A percentile compares a stretch with the other conserved stretches of the same genome.
Evolutionary conservation across 2,113 vertebrate genomes (phyloP).

Genomic region (Gobius niger): DNA sequence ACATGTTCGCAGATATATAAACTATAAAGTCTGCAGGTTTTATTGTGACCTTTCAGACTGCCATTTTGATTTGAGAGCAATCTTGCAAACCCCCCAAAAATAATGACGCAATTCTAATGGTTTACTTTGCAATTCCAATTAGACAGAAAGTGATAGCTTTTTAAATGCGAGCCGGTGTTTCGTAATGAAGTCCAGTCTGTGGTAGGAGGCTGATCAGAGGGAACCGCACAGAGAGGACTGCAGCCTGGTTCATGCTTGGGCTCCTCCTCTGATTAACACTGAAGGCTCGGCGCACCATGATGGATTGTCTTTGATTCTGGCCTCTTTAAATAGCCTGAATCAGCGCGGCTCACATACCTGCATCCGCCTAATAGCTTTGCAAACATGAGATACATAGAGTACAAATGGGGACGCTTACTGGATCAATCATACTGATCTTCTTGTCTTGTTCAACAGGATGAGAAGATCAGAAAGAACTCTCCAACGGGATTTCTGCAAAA

Average conservation of each 20-base stretch:
- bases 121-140: background rate
- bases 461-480: no score
- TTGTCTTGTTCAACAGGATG: no score
- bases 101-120: background rate
- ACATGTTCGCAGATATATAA: no score
- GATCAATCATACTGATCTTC: no score
- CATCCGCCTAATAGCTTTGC: background rate
- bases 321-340: background rate
- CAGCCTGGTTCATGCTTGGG: slow-evolving; percentile 31
- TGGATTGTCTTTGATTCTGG: slow-evolving; percentile 31
- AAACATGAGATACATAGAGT: background rate
- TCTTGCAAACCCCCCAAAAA: background rate
- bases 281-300: slow-evolving; percentile 41
- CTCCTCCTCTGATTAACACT: slow-evolving; percentile 47
- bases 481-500: no score
- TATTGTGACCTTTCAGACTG: no score
- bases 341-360: slow-evolving; percentile 10
- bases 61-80: no score
- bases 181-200: slow-evolving; percentile 11
- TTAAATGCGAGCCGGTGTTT: background rate
- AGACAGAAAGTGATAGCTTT: background rate
- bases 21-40: no score
- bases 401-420: background rate
- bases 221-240: slow-evolving; percentile 4
- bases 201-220: slow-evolving; percentile 26